Conservation (phyloP, 1,140 invertebrate genomes). For the Ditylenchus dipsaci region DNA sequence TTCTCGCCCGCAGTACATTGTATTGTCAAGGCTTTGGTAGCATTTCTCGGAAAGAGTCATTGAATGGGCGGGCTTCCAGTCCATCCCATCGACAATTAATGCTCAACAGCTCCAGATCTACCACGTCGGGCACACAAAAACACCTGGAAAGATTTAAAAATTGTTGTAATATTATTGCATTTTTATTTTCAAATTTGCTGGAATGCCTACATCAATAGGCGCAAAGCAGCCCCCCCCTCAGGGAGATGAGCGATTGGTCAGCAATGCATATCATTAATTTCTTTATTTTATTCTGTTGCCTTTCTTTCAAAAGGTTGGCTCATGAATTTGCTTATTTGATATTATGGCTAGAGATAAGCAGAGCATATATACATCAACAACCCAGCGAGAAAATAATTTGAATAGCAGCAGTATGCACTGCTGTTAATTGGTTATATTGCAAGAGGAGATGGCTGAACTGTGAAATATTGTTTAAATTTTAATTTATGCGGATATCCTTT, state of each 20-base stretch:
- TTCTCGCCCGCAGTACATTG: slow-evolving; percentile 15
- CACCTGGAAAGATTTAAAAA: slow-evolving; percentile 25
- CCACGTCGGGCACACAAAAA: slow-evolving; percentile 31
- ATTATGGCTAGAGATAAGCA: slow-evolving; percentile 1
- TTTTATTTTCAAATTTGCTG: neutral
- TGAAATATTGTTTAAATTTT: neutral
- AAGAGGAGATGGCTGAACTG: neutral
- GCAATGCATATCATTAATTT: slow-evolving; percentile 7
- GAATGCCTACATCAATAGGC: neutral
- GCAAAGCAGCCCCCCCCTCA: neutral
- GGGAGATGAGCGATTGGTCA: neutral
- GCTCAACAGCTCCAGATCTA: slow-evolving; percentile 21
- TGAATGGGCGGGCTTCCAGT: slow-evolving; percentile 11
- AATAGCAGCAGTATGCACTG: neutral
- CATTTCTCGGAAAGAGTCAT: slow-evolving; percentile 29
- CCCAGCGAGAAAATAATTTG: slow-evolving; percentile 6
- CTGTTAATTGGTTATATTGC: neutral
- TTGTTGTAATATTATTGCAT: neutral
- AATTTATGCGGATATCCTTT: too few species aligned
- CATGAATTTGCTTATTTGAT: neutral
- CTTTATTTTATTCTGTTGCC: too few species aligned
- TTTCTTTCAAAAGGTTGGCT: neutral
- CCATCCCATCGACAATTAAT: slow-evolving; percentile 25
- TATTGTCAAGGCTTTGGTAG: slow-evolving; percentile 34
- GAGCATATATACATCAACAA: neutral